These are phyloP conservation scores for Petrocephalus microphthalmus DNA, from an alignment of 2,113 vertebrate species.

Conservation along the genomic window DNA sequence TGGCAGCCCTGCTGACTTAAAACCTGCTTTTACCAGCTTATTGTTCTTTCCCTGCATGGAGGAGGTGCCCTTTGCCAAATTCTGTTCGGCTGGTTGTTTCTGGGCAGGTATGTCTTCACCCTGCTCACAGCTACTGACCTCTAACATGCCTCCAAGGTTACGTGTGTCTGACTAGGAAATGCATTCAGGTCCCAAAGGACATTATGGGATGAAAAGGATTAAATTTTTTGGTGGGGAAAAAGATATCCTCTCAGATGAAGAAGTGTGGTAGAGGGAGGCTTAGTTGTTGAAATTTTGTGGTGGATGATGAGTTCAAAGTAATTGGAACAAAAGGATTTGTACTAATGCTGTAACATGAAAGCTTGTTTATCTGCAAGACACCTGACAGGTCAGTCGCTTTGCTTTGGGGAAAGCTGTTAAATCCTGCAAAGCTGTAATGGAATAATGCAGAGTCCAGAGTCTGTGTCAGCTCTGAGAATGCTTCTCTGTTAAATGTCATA, in stretches of 20 bases:
- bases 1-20: background rate
- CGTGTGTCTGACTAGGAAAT: background rate
- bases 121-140: background rate
- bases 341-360: background rate
- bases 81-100: background rate
- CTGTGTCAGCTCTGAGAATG: background rate
- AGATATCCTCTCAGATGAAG: background rate
- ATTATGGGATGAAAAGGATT: conserved; percentile 1
- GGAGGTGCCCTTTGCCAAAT: background rate
- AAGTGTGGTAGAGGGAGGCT: background rate
- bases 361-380: background rate
- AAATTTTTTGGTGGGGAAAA: background rate
- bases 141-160: background rate
- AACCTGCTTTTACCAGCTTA: background rate
- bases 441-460: background rate
- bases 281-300: background rate
- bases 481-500: background rate
- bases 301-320: conserved; percentile 1
- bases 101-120: background rate
- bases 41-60: background rate
- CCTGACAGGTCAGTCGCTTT: background rate
- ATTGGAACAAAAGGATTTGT: conserved; percentile 4
- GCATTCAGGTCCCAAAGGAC: background rate
- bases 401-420: background rate
- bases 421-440: too few species aligned